Base-by-base conservation (phyloP, 2,113 vertebrate species). In the Chloropsis cyanopogon region DNA sequence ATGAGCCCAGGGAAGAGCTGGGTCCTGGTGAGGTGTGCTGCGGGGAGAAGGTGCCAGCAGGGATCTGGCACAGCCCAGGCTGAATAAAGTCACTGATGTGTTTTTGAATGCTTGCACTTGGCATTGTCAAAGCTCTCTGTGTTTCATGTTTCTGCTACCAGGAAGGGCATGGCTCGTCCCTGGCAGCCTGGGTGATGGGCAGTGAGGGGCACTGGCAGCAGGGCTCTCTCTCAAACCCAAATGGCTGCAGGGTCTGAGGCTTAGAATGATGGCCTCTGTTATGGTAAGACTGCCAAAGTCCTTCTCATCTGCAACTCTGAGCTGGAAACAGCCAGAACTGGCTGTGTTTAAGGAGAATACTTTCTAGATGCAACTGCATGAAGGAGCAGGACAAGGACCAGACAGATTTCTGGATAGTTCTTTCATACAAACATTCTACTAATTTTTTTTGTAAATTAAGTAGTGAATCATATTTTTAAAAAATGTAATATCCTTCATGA, bases 201-300 rank as follows among this genome's bases (percentile, higher is more conserved):
- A 54, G 7, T 0, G 5, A 59, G 65, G 31, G 53, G n/a, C 21
- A 42, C 1, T 2, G 4, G 25, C 53, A 72, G 20, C 0, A 0
- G 56, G 63, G 44, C 49, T 53, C 47, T 24, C 31, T 18, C 35
- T 49, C 26, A 47, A 35, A 50, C 29, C 44, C 54, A 35, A 33
- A 47, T 3, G 42, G 44, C 33, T 25, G 37, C 29, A 52, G 54
- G 49, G 37, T 28, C 75, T 0, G 0, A 28, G 37, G 28, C 35
- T 59, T 5, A 9, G 22, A 76, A 25, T 13, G 19, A 49, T 2
- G 7, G 22, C 6, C 21, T 73, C 78, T 84, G 11, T 21, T 35
- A 37, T 0, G 18, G 24, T 31, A 23, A 35, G 31, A 6, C 22
- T 88, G 54, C 37, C 64, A 77, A 52, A 33, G 10, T 31, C 18